phyloP scores from a whole-genome alignment of 2,113 vertebrate genomes.

The Alligator sinensis region DNA sequence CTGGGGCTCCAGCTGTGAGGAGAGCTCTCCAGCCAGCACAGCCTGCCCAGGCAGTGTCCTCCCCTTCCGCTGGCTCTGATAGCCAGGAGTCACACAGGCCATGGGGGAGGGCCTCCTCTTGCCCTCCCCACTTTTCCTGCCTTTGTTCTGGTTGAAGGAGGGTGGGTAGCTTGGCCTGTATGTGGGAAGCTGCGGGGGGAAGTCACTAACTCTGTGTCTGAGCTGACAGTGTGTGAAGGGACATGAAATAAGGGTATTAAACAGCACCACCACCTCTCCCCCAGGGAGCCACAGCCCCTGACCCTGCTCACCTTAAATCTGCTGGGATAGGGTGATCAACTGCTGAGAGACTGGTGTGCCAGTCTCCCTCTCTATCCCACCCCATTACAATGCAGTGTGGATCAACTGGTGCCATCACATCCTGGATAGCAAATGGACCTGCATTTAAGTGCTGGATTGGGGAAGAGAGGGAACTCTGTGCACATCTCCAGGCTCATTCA shows the following conservation, averaged over 20 bases:
- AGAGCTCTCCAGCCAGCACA: not conserved
- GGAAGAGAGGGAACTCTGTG: too few species aligned
- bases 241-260: not conserved
- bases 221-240: not conserved
- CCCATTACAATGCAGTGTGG: too few species aligned
- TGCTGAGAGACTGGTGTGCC: not conserved
- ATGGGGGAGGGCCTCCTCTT: slow-evolving; percentile 49
- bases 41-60: slow-evolving; percentile 36
- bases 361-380: too few species aligned
- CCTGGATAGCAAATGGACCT: not conserved
- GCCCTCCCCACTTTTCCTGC: slow-evolving; percentile 62
- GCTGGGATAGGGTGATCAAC: not conserved
- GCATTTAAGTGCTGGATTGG: too few species aligned
- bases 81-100: not conserved
- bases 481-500: too few species aligned
- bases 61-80: not conserved
- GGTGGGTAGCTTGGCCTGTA: not conserved
- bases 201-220: not conserved
- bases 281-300: not conserved
- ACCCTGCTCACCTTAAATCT: too few species aligned
- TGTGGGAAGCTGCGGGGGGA: not conserved
- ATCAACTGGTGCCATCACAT: not conserved
- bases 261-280: not conserved
- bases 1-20: not conserved
- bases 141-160: slow-evolving; percentile 66